Evolutionary conservation across 2,113 vertebrate species (phyloP).

Genomic region (Carassius carassius): DNA sequence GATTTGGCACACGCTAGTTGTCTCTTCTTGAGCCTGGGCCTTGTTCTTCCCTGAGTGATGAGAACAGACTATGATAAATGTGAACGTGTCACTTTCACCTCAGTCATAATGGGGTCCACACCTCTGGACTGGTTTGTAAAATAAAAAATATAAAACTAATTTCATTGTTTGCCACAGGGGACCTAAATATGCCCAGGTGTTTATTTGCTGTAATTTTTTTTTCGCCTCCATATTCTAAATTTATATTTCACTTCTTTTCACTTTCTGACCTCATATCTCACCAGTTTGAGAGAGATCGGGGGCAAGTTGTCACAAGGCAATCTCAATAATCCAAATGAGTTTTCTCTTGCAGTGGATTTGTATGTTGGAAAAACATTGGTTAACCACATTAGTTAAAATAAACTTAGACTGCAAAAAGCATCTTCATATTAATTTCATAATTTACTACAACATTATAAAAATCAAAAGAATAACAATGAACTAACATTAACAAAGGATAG

Average conservation of each 20-base stretch:
- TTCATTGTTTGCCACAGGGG: neutral
- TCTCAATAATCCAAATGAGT: neutral
- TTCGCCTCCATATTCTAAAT: neutral
- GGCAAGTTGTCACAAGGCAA: neutral
- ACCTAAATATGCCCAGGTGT: neutral
- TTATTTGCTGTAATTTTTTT: neutral
- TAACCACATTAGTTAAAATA: too few relatives aligned
- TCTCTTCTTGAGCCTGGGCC: neutral
- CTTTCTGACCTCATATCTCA: neutral
- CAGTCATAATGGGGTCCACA: neutral
- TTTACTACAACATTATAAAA: too few relatives aligned
- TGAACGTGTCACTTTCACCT: conserved; percentile 3
- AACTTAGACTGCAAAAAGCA: too few relatives aligned
- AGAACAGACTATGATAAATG: conserved; percentile 25
- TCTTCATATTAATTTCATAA: too few relatives aligned
- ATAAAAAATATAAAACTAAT: neutral
- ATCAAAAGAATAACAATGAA: too few relatives aligned
- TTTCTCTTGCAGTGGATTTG: neutral
- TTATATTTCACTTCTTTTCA: neutral
- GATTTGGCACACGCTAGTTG: neutral
- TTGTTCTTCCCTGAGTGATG: conserved; percentile 3
- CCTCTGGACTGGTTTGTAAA: neutral
- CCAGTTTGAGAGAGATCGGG: neutral
- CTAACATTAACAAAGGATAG: too few relatives aligned
- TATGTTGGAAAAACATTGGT: neutral